phyloP scores from a whole-genome alignment of 1,140 invertebrate genomes.

The Zaprionus nigranus region DNA sequence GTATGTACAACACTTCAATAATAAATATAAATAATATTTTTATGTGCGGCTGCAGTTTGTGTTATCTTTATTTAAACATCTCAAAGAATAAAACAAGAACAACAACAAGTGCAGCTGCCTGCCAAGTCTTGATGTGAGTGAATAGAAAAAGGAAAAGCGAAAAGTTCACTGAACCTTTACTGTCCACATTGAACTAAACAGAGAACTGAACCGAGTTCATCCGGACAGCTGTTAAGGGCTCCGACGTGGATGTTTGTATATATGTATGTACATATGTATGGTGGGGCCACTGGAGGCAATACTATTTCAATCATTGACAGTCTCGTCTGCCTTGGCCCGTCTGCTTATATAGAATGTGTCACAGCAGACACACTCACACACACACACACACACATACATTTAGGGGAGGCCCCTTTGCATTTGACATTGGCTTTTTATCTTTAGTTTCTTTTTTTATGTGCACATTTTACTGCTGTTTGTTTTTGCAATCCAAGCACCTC shows the following conservation, averaged over 20 bases:
- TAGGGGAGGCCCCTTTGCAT: constrained; percentile 31
- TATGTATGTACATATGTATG: not conserved
- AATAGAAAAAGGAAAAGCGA: constrained; percentile 31
- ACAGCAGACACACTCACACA: constrained; percentile 23
- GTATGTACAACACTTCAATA: not conserved
- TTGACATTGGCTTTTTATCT: constrained; percentile 48
- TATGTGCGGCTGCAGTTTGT: no score
- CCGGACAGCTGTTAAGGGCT: not conserved
- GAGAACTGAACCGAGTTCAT: constrained; percentile 9
- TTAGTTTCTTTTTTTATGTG: constrained; percentile 43
- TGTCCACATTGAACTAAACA: constrained; percentile 12
- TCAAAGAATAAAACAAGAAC: constrained; percentile 7
- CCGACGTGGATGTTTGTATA: not conserved
- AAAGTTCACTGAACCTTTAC: constrained; percentile 55
- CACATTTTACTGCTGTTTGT: constrained; percentile 44
- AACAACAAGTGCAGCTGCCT: constrained; percentile 13
- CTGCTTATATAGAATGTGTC: constrained; percentile 39
- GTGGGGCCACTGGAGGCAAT: not conserved
- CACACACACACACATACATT: constrained; percentile 18
- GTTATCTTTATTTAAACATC: no score
- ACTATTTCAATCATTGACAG: constrained; percentile 28
- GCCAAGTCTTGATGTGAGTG: constrained; percentile 31
- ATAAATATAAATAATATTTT: not conserved
- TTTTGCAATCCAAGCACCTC: constrained; percentile 36
- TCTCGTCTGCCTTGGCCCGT: constrained; percentile 40